Conservation (phyloP, 2,888 invertebrate species). For the Netelia fuscicornis region DNA sequence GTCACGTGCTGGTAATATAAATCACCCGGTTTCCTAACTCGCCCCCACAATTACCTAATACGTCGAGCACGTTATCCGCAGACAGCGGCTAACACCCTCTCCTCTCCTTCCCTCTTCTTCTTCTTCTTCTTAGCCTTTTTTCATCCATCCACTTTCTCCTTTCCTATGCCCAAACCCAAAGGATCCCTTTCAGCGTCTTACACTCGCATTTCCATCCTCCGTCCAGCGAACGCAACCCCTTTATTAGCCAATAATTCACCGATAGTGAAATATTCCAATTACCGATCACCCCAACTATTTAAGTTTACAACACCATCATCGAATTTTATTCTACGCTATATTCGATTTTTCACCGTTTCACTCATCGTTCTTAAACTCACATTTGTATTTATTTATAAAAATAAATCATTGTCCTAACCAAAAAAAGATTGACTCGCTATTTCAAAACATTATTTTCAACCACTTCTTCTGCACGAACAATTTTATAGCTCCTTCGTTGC, state of each 20-base stretch:
- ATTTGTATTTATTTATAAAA: too few species aligned
- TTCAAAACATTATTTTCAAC: too few species aligned
- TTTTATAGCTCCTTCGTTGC: too few species aligned
- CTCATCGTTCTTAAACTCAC: neutral
- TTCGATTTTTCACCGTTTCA: neutral
- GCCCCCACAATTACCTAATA: slow-evolving; percentile 81
- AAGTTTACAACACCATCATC: slow-evolving; percentile 27
- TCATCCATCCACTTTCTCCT: slow-evolving; percentile 46
- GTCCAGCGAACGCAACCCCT: slow-evolving; percentile 60
- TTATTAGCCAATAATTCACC: slow-evolving; percentile 74
- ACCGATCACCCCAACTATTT: slow-evolving; percentile 71
- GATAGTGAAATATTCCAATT: slow-evolving; percentile 75
- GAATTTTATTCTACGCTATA: too few species aligned
- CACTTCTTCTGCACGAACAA: too few species aligned
- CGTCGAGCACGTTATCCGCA: slow-evolving; percentile 78
- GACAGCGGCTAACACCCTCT: slow-evolving; percentile 64
- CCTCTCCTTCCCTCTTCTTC: slow-evolving; percentile 32
- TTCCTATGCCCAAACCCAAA: slow-evolving; percentile 38
- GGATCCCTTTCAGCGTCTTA: slow-evolving; percentile 46
- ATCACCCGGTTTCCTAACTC: slow-evolving; percentile 78
- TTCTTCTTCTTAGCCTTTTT: slow-evolving; percentile 53
- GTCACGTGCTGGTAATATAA: slow-evolving; percentile 83
- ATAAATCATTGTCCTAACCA: too few species aligned
- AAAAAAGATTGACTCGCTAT: too few species aligned
- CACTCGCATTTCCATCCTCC: slow-evolving; percentile 58